phyloP scores from a whole-genome alignment of 2,888 invertebrate genomes.

The Synanthedon vespiformis region DNA sequence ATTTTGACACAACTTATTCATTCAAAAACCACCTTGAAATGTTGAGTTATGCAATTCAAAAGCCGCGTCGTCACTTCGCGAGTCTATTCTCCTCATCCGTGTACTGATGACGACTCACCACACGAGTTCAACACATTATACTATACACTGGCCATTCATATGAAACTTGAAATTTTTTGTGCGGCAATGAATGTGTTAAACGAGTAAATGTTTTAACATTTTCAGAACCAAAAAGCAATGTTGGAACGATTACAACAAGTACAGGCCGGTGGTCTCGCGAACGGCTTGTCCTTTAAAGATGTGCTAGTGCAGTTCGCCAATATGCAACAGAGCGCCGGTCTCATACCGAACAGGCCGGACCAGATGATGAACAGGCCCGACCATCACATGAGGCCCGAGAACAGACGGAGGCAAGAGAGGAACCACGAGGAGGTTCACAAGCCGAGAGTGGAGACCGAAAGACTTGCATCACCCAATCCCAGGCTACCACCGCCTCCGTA shows the following conservation, averaged over 20 bases:
- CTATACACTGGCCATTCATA: too few species aligned
- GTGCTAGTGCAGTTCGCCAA: constrained; percentile 81
- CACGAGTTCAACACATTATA: too few species aligned
- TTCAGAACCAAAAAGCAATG: constrained; percentile 63
- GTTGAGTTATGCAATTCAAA: too few species aligned
- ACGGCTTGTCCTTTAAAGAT: constrained; percentile 75
- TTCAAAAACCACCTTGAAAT: too few species aligned
- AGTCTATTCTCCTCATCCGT: too few species aligned
- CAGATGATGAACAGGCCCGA: constrained; percentile 42
- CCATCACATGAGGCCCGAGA: constrained; percentile 33
- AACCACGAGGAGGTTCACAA: constrained; percentile 29
- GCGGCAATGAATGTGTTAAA: too few species aligned
- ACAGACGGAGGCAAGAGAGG: constrained; percentile 14
- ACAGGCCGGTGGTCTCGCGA: constrained; percentile 58
- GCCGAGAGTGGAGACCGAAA: constrained; percentile 34
- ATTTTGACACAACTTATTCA: too few species aligned
- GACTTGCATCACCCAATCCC: constrained; percentile 45
- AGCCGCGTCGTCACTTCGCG: too few species aligned
- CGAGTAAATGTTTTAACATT: constrained; percentile 5
- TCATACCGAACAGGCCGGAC: constrained; percentile 37
- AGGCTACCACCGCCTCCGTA: constrained; percentile 75
- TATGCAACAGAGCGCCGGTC: constrained; percentile 54
- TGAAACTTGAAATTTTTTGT: too few species aligned
- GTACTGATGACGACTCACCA: too few species aligned
- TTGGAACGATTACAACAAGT: constrained; percentile 55